Evolutionary conservation across 2,888 invertebrate species (phyloP).

Genomic region (Cataglyphis altisquamis): DNA sequence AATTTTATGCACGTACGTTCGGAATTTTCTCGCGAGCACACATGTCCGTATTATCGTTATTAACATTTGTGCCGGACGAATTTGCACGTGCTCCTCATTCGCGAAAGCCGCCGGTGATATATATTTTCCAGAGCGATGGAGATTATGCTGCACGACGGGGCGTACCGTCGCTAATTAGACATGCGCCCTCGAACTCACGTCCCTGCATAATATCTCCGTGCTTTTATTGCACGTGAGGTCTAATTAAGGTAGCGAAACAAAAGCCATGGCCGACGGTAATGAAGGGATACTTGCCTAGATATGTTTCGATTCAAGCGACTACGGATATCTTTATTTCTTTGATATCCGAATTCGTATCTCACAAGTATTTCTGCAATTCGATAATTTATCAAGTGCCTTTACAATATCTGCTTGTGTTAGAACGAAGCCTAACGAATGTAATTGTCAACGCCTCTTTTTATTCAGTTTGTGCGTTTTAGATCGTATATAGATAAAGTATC

Average conservation of each 20-base stretch:
- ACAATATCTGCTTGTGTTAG: not conserved
- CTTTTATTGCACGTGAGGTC: conserved; percentile 37
- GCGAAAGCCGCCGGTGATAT: conserved; percentile 34
- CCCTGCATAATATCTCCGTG: conserved; percentile 5
- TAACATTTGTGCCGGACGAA: not conserved
- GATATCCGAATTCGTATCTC: not conserved
- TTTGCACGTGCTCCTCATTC: conserved; percentile 30
- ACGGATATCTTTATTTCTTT: not conserved
- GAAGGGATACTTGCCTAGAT: not conserved
- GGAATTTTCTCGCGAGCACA: not conserved
- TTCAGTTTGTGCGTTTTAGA: not conserved
- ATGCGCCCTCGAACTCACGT: conserved; percentile 26
- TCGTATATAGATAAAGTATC: not conserved
- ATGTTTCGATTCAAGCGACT: not conserved
- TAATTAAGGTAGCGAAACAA: conserved; percentile 38
- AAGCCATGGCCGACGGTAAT: conserved; percentile 18
- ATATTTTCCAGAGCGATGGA: conserved; percentile 27
- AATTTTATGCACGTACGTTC: not conserved
- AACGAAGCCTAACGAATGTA: not conserved
- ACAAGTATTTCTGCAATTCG: not conserved
- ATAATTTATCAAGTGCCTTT: not conserved
- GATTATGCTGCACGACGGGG: conserved; percentile 25
- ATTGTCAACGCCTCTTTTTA: not conserved
- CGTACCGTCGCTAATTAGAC: conserved; percentile 42
- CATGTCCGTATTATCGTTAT: not conserved